Evolutionary conservation across 2,113 vertebrate genomes (phyloP).

Genomic region (Megaleporinus macrocephalus): DNA sequence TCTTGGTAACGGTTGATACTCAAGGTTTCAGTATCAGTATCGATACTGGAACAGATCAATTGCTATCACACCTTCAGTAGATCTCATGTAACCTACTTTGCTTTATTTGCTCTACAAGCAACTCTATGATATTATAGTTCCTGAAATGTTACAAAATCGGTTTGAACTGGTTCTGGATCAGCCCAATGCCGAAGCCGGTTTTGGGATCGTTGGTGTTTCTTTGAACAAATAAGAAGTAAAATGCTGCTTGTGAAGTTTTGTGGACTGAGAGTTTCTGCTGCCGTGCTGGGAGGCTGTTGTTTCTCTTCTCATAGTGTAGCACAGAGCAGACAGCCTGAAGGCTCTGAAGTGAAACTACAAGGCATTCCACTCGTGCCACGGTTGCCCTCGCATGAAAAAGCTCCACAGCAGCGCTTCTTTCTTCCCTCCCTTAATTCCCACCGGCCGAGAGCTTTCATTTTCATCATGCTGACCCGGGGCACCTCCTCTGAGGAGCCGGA

Average conservation of each 20-base stretch:
- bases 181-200: neutral
- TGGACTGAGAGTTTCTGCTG: conserved; percentile 22
- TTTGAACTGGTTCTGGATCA: neutral
- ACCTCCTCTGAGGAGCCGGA: conserved; percentile 37
- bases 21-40: too few species aligned
- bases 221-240: conserved; percentile 8
- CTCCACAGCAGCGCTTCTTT: conserved; percentile 35
- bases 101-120: too few species aligned
- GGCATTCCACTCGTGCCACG: conserved; percentile 66
- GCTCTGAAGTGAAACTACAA: conserved; percentile 50
- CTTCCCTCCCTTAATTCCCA: conserved; percentile 45
- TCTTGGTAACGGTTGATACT: too few species aligned
- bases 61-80: too few species aligned
- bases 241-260: conserved; percentile 40
- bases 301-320: conserved; percentile 55
- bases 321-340: conserved; percentile 48
- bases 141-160: too few species aligned
- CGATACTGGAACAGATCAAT: too few species aligned
- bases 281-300: conserved; percentile 61
- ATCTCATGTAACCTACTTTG: too few species aligned
- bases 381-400: conserved; percentile 54
- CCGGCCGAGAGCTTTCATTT: conserved; percentile 47
- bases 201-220: neutral
- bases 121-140: too few species aligned
- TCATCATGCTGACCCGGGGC: conserved; percentile 18